Evolutionary conservation across 2,888 invertebrate genomes (phyloP).

Genomic region (Melanargia galathea): DNA sequence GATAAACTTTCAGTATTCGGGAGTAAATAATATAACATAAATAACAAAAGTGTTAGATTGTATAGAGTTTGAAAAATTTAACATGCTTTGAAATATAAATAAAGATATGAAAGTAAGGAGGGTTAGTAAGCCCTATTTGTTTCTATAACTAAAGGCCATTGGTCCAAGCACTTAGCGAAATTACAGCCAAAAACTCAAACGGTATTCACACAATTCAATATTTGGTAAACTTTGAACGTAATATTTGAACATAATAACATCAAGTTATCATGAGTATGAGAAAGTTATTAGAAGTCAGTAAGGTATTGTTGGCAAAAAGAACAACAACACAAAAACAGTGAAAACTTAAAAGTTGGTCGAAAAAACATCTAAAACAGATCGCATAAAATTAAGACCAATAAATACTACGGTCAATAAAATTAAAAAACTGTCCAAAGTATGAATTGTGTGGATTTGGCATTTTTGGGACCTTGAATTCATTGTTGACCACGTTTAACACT

Average conservation of each 20-base stretch:
- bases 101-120: not conserved
- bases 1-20: not conserved
- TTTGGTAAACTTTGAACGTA: constrained; percentile 16
- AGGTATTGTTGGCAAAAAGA: too few species aligned
- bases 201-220: constrained; percentile 28
- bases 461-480: constrained; percentile 36
- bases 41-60: constrained; percentile 36
- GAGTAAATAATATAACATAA: constrained; percentile 31
- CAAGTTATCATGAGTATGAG: too few species aligned
- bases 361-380: not conserved
- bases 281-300: too few species aligned
- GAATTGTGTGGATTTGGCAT: constrained; percentile 34
- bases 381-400: too few species aligned
- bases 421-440: not conserved
- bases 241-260: not conserved
- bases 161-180: constrained; percentile 70
- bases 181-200: constrained; percentile 58
- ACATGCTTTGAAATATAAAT: constrained; percentile 25
- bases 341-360: too few species aligned
- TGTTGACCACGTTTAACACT: constrained; percentile 45
- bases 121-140: constrained; percentile 36
- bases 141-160: constrained; percentile 61
- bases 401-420: not conserved
- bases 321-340: too few species aligned
- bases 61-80: constrained; percentile 39